These are phyloP conservation scores for Miltochrista miniata DNA, from an alignment of 2,888 invertebrate species.

Conservation along the genomic window DNA sequence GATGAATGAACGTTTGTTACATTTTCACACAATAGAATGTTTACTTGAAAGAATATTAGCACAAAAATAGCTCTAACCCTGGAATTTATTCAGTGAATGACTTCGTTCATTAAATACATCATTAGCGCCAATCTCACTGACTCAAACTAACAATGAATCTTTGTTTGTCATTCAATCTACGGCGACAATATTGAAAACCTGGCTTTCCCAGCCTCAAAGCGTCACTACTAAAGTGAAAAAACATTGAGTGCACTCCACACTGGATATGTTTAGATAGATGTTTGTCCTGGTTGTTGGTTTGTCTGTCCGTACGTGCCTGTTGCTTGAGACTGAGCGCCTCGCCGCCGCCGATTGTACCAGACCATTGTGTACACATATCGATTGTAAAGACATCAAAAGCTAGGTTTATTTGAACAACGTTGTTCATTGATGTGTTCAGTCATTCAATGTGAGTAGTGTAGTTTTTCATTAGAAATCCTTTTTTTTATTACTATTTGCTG, in stretches of 20 bases:
- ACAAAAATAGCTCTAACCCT: background rate
- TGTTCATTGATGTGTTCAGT: constrained; percentile 6
- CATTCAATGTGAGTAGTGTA: background rate
- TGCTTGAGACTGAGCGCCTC: constrained; percentile 2
- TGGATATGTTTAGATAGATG: constrained; percentile 7
- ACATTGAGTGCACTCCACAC: constrained; percentile 5
- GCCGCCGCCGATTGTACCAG: background rate
- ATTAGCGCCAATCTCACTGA: background rate
- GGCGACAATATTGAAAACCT: background rate
- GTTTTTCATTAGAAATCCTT: background rate
- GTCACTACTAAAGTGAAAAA: constrained; percentile 4
- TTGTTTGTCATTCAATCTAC: constrained; percentile 2
- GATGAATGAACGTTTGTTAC: too few relatives aligned
- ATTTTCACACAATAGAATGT: background rate
- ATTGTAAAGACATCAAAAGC: constrained; percentile 8
- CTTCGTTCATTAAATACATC: too few relatives aligned
- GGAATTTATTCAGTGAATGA: background rate
- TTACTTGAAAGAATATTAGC: background rate
- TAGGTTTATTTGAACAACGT: constrained; percentile 6
- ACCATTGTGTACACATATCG: constrained; percentile 7
- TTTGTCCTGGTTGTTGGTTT: constrained; percentile 14
- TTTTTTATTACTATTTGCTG: background rate
- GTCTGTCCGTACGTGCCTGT: constrained; percentile 14
- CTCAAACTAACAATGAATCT: background rate
- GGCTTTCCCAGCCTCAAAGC: constrained; percentile 5